These are phyloP conservation scores for Rhabdomys dilectus DNA, from an alignment of 2,113 vertebrate genomes.

Conservation along the genomic window DNA sequence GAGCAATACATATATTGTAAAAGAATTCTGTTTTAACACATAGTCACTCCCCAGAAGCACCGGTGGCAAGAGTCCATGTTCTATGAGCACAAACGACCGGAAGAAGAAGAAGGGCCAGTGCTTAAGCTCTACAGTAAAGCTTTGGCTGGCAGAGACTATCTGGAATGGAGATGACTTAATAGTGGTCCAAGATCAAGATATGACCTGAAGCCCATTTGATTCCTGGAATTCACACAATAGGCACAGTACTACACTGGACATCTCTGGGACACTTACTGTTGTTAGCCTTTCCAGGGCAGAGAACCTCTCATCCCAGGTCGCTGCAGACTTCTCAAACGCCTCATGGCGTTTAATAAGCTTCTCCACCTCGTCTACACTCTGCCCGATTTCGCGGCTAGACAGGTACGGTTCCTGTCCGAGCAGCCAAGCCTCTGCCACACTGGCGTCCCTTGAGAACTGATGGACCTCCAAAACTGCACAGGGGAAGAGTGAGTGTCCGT, in stretches of 20 bases:
- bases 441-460: slow-evolving; percentile 97
- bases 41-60: not conserved
- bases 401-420: slow-evolving; percentile 97
- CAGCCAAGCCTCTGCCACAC: slow-evolving; percentile 98
- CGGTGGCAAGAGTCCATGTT: not conserved
- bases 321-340: slow-evolving; percentile 97
- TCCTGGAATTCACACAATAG: not conserved
- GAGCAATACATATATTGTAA: not conserved
- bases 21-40: not conserved
- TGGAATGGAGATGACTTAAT: not conserved
- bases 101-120: not conserved
- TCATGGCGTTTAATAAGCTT: slow-evolving; percentile 98
- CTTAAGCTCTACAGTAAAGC: not conserved
- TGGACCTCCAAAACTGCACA: slow-evolving; percentile 96
- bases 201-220: not conserved
- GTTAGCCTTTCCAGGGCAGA: slow-evolving; percentile 96
- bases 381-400: slow-evolving; percentile 94
- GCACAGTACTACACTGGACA: not conserved
- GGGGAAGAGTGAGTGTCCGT: slow-evolving; percentile 30
- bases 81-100: not conserved
- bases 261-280: slow-evolving; percentile 87
- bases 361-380: slow-evolving; percentile 97
- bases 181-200: not conserved
- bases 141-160: not conserved
- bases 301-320: slow-evolving; percentile 98